Base-by-base conservation (phyloP, 2,797 vertebrate genomes). In the Florisuga fusca region DNA sequence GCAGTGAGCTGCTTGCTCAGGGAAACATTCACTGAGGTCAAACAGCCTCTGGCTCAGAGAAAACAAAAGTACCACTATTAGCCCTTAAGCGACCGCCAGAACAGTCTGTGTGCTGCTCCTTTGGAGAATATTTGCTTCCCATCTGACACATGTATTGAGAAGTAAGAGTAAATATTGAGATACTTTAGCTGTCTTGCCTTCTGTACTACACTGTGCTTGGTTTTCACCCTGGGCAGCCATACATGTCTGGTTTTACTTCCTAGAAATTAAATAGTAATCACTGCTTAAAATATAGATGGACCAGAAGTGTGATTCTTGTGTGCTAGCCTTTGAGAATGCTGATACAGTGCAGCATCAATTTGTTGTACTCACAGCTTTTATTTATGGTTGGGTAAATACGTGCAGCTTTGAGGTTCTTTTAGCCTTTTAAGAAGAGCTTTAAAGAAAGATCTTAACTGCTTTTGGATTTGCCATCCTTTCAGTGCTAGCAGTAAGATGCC, bases 221-320 rank as follows among this genome's bases (percentile, higher is more conserved):
- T 73, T 91, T 79, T 11, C 61, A 58, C 22, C 33, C 66, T 33
- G 72, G 81, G 74, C 74, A 94, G n/a, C 15, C 11, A 6, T 1
- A 26, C 0, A 1, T 0, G 0, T 8, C 48, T 77, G 45, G 0
- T 46, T 53, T 59, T 75, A 14, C 12, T 80, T 82, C 75, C 50
- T 62, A 50, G 50, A 80, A 94, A 87, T 25, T 27, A 58, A 95
- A 7, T 2, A 64, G n/a, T 29, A 69, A 71, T 83, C 9, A 2
- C 18, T 69, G 19, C 58, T 54, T 59, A 53, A 58, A 67, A 15
- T 50, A 62, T 3, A 59, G 46, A 57, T 29, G 0, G 8, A 21
- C 25, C 41, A 25, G 22, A 11, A 34, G 59, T 19, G 5, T 31
- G 45, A 7, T 17, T 43, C 27, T 46, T 62, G 9, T 9, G 76